phyloP scores from a whole-genome alignment of 2,113 vertebrate genomes.

The Eudyptes chrysolophus region DNA sequence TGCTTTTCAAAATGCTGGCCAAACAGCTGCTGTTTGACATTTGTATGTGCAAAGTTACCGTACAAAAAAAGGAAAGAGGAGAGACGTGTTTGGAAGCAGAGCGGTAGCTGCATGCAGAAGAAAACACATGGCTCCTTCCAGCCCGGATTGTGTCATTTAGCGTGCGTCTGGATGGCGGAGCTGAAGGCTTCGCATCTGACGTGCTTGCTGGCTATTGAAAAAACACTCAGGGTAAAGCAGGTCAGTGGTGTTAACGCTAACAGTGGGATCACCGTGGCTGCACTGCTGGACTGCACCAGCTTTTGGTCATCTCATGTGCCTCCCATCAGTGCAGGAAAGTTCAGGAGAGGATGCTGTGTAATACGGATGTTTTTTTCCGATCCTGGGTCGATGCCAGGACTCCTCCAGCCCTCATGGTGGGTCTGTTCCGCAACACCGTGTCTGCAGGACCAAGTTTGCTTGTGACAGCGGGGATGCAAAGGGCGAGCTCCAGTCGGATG shows the following conservation, averaged over 20 bases:
- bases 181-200: neutral
- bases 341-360: neutral
- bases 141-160: neutral
- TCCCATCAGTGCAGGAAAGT: neutral
- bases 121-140: slow-evolving; percentile 17
- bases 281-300: neutral
- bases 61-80: neutral
- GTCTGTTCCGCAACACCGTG: neutral
- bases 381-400: neutral
- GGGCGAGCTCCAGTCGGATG: neutral
- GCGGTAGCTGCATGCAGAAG: neutral
- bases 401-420: neutral
- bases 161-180: neutral
- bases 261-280: neutral
- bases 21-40: slow-evolving; percentile 48
- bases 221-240: rapidly evolving
- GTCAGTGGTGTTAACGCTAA: neutral
- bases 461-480: neutral
- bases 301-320: neutral
- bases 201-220: rapidly evolving
- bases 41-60: slow-evolving; percentile 13
- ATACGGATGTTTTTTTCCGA: neutral
- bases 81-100: slow-evolving; percentile 11
- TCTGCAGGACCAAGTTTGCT: neutral
- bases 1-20: neutral